phyloP scores from a whole-genome alignment of 1,140 invertebrate species.

The Eupristina koningsbergeri region DNA sequence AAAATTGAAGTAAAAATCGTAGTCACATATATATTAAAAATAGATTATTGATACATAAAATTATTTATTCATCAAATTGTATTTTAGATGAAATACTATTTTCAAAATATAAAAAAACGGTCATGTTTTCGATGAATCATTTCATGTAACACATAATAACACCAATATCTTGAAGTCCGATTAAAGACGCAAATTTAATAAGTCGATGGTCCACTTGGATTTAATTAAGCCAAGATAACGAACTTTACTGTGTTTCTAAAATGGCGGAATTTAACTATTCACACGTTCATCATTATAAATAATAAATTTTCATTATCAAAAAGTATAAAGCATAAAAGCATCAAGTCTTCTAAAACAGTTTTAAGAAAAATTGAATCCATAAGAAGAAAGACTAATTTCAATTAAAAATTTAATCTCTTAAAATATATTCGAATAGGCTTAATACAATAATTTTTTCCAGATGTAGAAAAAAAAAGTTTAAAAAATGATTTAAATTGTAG shows the following conservation, averaged over 20 bases:
- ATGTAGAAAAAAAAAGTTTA: too few relatives aligned
- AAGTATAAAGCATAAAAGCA: not conserved
- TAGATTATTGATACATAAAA: too few relatives aligned
- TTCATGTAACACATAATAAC: too few relatives aligned
- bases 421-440: not conserved
- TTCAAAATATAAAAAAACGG: too few relatives aligned
- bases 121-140: too few relatives aligned
- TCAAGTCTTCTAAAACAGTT: not conserved
- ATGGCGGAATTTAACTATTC: not conserved
- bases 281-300: not conserved
- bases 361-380: not conserved
- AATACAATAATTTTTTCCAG: too few relatives aligned
- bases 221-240: slow-evolving; percentile 33
- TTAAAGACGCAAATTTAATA: slow-evolving; percentile 12
- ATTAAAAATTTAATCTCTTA: not conserved
- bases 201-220: slow-evolving; percentile 20
- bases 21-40: too few relatives aligned
- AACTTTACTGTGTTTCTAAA: not conserved
- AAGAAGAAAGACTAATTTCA: too few relatives aligned
- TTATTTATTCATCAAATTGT: too few relatives aligned
- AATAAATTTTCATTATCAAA: not conserved
- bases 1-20: too few relatives aligned
- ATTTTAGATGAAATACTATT: too few relatives aligned
- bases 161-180: not conserved
- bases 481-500: too few relatives aligned